Base-by-base conservation (phyloP, 30 jellyfish, hydroid and myxozoan species). In the Aurelia aurita region DNA sequence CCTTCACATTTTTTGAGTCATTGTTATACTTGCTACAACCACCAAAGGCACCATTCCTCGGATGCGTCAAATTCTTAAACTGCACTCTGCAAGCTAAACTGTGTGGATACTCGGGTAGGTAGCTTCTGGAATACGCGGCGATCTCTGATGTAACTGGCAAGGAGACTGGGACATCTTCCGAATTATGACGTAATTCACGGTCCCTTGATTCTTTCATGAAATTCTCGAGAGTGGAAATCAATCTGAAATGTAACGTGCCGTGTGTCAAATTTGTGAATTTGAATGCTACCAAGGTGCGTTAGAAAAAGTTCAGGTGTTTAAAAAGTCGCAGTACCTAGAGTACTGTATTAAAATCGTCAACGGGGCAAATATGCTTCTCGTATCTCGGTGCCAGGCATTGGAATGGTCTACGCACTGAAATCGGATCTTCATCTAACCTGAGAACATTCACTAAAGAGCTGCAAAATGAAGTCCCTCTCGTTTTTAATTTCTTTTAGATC, bases 81-180 rank as follows among this genome's bases (percentile, higher is more conserved):
- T 47, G 46, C 16, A 69, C 90, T 46, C 29, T 80, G 84, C 90
- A 80, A 29, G 53, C 76, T 46, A 80, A 51, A 54, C 79, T 51
- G 32, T 65, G 76, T 22, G 71, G 75, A 34, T 19, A 43, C 21
- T 54, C 75, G 2, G 84, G 82, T 15, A 19, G 57, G 72, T 80
- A 80, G 83, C 90, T 80, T 7, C 90, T 58, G 51, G 90, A 45
- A 34, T 35, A 80, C 19, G 82, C 90, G 2, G 90, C 84, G 23
- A 80, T 68, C 12, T 57, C 34, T 19, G 83, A 39, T 22, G 90
- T 80, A 55, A 80, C 90, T 16, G 90, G 90, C 79, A 80, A 31
- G 39, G 49, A 35, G 22, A 80, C 90, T n/a, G 90, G 90, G 2
- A 69, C 65, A 34, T 80, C 75, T 69, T 80, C 58, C 8, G 90